These are phyloP conservation scores for Micromesistius poutassou DNA, from an alignment of 2,797 vertebrate species.

Conservation along the genomic window DNA sequence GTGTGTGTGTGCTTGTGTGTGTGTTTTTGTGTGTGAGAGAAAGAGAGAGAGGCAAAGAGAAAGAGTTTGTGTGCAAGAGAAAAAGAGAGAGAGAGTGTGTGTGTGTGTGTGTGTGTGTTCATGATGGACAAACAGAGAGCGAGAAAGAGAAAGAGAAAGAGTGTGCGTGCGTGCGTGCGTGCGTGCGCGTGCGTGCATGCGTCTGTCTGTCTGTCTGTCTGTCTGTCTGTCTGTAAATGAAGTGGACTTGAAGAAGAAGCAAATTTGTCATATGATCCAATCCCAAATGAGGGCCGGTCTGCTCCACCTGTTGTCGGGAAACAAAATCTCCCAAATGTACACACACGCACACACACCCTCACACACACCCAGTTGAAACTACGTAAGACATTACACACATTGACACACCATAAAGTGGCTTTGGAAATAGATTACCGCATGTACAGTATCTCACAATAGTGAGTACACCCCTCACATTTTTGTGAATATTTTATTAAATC, in stretches of 20 bases:
- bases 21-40: no score
- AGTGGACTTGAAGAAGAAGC: constrained; percentile 25
- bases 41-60: no score
- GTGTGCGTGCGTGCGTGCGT: no score
- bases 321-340: constrained; percentile 27
- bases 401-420: neutral
- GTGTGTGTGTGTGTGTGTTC: no score
- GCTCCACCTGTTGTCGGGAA: constrained; percentile 68
- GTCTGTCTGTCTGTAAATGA: constrained; percentile 1
- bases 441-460: no score
- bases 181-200: neutral
- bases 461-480: no score
- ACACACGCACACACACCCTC: constrained; percentile 16
- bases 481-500: no score
- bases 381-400: neutral
- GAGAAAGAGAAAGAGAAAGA: no score
- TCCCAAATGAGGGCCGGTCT: constrained; percentile 59
- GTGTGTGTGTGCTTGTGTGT: neutral
- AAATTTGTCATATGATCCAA: constrained; percentile 56
- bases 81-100: neutral
- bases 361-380: constrained; percentile 9
- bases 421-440: neutral
- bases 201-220: constrained; percentile 3
- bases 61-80: neutral
- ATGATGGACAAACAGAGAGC: no score